Percentiles rank a stretch among this genome's conserved stretches.
phyloP scores from a whole-genome alignment of 92 coral and sea anemone genomes.

The Pocillopora meandrina region DNA sequence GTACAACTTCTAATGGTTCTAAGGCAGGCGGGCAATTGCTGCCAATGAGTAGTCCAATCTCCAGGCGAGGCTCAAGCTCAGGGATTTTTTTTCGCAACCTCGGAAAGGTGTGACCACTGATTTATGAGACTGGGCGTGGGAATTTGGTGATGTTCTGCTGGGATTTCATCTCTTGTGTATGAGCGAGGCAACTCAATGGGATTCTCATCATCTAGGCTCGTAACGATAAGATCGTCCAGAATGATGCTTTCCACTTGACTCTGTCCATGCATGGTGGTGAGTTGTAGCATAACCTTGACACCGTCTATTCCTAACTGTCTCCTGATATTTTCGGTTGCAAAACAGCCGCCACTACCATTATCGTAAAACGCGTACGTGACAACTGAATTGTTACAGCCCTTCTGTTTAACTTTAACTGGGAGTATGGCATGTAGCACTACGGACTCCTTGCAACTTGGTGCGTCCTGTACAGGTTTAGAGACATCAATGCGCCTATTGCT shows the following conservation, averaged over 20 bases:
- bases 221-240: conserved; percentile 44
- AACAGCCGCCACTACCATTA: conserved; percentile 70
- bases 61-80: conserved; percentile 50
- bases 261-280: conserved; percentile 69
- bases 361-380: conserved; percentile 75
- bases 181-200: conserved; percentile 50
- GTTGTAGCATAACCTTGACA: conserved; percentile 34
- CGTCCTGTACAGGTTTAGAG: background rate
- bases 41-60: conserved; percentile 67
- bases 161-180: conserved; percentile 48
- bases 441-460: conserved; percentile 16
- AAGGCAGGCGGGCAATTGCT: conserved; percentile 66
- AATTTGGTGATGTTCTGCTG: conserved; percentile 30
- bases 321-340: conserved; percentile 29
- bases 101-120: conserved; percentile 61
- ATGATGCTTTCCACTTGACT: conserved; percentile 47
- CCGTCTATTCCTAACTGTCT: conserved; percentile 38
- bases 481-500: conserved; percentile 12
- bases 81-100: conserved; percentile 54
- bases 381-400: conserved; percentile 21
- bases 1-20: conserved; percentile 69
- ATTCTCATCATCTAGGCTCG: conserved; percentile 19
- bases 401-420: conserved; percentile 15
- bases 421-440: conserved; percentile 46
- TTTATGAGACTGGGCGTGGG: conserved; percentile 44